These are phyloP conservation scores for Apamea monoglypha DNA, from an alignment of 2,888 invertebrate species.

Conservation along the genomic window DNA sequence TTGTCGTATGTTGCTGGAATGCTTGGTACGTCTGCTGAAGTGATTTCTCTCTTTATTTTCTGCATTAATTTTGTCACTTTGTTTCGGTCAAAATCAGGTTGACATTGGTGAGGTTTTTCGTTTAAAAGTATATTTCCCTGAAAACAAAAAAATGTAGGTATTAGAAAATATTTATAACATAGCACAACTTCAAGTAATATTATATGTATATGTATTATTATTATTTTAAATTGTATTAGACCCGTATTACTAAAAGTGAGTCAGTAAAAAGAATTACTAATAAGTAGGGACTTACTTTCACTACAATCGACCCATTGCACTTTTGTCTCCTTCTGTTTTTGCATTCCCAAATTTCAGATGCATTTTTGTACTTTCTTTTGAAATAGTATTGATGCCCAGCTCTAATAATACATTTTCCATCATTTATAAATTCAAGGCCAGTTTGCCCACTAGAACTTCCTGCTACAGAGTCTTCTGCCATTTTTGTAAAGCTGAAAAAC, in stretches of 20 bases:
- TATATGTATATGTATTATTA: conserved; percentile 35
- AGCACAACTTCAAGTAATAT: conserved; percentile 37
- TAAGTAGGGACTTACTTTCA: conserved; percentile 36
- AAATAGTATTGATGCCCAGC: conserved; percentile 38
- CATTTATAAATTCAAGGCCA: conserved; percentile 33
- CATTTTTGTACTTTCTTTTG: conserved; percentile 36
- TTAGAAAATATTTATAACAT: conserved; percentile 38
- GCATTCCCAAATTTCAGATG: conserved; percentile 35
- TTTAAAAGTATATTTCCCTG: conserved; percentile 31
- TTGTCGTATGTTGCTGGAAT: conserved; percentile 30
- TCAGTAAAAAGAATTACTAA: conserved; percentile 35
- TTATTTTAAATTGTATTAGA: conserved; percentile 37
- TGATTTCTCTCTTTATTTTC: conserved; percentile 31
- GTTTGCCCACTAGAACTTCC: conserved; percentile 31
- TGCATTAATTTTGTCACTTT: conserved; percentile 33
- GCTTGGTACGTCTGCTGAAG: conserved; percentile 32
- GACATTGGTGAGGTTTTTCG: conserved; percentile 33
- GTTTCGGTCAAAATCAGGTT: conserved; percentile 32
- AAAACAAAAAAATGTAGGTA: conserved; percentile 33
- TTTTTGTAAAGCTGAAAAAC: conserved; percentile 35
- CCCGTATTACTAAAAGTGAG: conserved; percentile 38
- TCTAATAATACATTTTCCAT: conserved; percentile 35
- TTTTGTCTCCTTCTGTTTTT: conserved; percentile 37
- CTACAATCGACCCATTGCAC: conserved; percentile 37
- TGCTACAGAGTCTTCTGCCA: conserved; percentile 32